Conservation (phyloP, 2,888 invertebrate genomes). For the Dromius quadrimaculatus region DNA sequence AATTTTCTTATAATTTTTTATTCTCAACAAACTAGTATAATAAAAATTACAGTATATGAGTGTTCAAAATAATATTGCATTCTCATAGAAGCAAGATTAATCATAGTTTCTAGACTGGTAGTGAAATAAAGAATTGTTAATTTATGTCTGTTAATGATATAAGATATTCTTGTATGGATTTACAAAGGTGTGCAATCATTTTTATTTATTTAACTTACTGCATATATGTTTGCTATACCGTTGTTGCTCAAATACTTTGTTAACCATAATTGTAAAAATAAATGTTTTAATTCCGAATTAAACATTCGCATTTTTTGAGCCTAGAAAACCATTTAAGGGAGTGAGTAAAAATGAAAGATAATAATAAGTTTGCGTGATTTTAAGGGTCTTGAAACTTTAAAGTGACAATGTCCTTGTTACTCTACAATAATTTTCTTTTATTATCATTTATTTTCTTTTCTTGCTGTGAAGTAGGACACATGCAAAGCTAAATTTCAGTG, state of each 20-base stretch:
- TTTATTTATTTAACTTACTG: slow-evolving; percentile 19
- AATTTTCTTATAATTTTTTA: slow-evolving; percentile 7
- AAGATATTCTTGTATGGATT: slow-evolving; percentile 31
- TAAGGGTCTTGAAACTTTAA: slow-evolving; percentile 20
- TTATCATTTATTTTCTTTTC: slow-evolving; percentile 42
- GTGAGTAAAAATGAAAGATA: background rate
- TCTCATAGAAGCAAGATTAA: slow-evolving; percentile 5
- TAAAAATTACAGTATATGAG: slow-evolving; percentile 10
- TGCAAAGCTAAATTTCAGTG: slow-evolving; percentile 39
- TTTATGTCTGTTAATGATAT: slow-evolving; percentile 8
- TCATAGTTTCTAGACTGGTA: slow-evolving; percentile 4
- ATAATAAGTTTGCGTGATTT: slow-evolving; percentile 14
- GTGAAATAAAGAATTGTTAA: background rate
- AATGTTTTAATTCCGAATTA: slow-evolving; percentile 42
- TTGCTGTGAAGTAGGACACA: slow-evolving; percentile 51
- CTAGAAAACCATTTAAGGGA: background rate
- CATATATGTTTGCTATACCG: slow-evolving; percentile 37
- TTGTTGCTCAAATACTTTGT: slow-evolving; percentile 51
- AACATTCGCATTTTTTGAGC: slow-evolving; percentile 1
- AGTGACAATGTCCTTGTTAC: slow-evolving; percentile 36
- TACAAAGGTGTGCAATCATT: slow-evolving; percentile 17
- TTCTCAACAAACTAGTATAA: background rate
- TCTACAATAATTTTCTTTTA: slow-evolving; percentile 39
- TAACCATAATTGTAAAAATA: slow-evolving; percentile 49
- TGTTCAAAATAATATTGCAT: slow-evolving; percentile 14